phyloP scores from a whole-genome alignment of 2,797 vertebrate species.

The Pangasius macronema region DNA sequence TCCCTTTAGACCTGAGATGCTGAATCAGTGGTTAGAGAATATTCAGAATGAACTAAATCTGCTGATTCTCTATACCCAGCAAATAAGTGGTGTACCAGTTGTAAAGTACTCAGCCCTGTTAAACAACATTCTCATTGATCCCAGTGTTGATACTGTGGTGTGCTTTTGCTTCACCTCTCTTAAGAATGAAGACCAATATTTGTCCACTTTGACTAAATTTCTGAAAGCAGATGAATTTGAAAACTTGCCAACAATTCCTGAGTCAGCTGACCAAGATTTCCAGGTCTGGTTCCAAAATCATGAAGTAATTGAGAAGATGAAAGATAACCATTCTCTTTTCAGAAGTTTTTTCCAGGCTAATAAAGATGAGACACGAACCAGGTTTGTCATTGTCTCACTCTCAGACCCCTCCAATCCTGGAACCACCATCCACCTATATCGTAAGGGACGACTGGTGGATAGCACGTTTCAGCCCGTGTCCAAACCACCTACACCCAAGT shows the following conservation, averaged over 20 bases:
- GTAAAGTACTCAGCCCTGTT: conserved; percentile 1
- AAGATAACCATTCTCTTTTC: conserved; percentile 15
- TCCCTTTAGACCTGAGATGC: not conserved
- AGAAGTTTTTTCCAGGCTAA: conserved; percentile 30
- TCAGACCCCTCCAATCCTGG: conserved; percentile 11
- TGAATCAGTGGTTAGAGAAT: conserved; percentile 39
- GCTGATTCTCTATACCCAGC: conserved; percentile 22
- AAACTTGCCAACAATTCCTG: not conserved
- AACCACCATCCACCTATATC: conserved; percentile 29
- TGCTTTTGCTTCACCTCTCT: conserved; percentile 50
- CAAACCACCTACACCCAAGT: conserved; percentile 24
- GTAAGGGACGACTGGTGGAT: conserved; percentile 7
- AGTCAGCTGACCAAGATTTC: not conserved
- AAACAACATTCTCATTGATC: not conserved
- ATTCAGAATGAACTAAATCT: conserved; percentile 29
- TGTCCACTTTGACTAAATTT: not conserved
- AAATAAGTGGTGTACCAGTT: conserved; percentile 6
- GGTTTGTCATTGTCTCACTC: conserved; percentile 24
- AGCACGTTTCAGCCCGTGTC: conserved; percentile 24
- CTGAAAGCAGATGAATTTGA: conserved; percentile 9
- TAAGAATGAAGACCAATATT: conserved; percentile 40
- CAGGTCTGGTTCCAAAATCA: conserved; percentile 9
- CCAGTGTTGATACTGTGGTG: conserved; percentile 17
- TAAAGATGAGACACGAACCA: conserved; percentile 5
- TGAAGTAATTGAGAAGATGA: not conserved